These are phyloP conservation scores for Barbus barbus DNA, from an alignment of 2,113 vertebrate species.

Conservation along the genomic window DNA sequence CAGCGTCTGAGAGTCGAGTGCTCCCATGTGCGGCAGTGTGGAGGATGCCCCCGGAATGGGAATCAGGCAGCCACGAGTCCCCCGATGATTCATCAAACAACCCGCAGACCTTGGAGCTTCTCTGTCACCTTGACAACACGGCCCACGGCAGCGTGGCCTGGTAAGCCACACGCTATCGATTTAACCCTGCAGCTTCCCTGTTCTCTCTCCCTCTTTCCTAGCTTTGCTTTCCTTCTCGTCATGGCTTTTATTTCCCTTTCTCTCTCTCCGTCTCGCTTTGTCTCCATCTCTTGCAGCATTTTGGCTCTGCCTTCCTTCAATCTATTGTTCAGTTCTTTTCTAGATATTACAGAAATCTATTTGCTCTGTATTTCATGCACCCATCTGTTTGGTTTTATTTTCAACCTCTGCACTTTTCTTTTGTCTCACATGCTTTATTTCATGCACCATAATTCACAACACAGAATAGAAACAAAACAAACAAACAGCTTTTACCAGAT, in stretches of 20 bases:
- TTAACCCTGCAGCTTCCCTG: slow-evolving; percentile 56
- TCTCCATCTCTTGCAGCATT: background rate
- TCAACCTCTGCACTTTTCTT: slow-evolving; percentile 28
- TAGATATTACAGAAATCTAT: slow-evolving; percentile 1
- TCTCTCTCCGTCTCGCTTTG: slow-evolving; percentile 8
- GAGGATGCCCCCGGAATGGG: slow-evolving; percentile 95
- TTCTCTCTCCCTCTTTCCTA: slow-evolving; percentile 3
- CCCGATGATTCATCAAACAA: slow-evolving; percentile 95
- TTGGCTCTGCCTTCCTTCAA: background rate
- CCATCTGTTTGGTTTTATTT: slow-evolving; percentile 33
- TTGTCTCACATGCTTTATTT: slow-evolving; percentile 64
- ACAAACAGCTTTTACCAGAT: no score
- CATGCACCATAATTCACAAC: slow-evolving; percentile 60
- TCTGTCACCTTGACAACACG: slow-evolving; percentile 93
- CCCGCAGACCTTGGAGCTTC: slow-evolving; percentile 93
- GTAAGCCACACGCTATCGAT: slow-evolving; percentile 82
- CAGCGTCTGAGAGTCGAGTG: slow-evolving; percentile 92
- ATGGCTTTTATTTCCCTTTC: background rate
- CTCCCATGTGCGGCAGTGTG: slow-evolving; percentile 91
- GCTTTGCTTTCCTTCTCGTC: background rate
- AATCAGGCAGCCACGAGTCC: slow-evolving; percentile 92
- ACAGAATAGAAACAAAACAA: slow-evolving; percentile 47
- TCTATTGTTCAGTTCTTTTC: slow-evolving; percentile 28
- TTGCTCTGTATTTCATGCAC: slow-evolving; percentile 46
- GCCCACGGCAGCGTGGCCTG: slow-evolving; percentile 88